These are phyloP conservation scores for Vespertilio murinus DNA, from an alignment of 2,797 vertebrate species.

Conservation along the genomic window DNA sequence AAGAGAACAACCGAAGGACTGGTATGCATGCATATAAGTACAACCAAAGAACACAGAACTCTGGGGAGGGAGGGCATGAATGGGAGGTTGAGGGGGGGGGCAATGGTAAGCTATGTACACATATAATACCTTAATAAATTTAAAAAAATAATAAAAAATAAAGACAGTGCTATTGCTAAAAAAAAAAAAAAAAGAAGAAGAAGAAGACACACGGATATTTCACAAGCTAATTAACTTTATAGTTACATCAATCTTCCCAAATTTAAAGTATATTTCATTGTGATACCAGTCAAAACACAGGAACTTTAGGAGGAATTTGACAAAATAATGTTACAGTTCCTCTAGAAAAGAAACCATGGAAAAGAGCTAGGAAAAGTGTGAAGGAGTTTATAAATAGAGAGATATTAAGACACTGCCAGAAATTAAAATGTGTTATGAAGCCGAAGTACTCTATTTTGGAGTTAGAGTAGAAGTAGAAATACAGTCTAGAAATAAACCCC, in stretches of 20 bases:
- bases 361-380: not conserved
- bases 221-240: not conserved
- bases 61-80: too few relatives aligned
- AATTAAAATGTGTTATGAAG: slow-evolving; percentile 22
- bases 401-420: not conserved
- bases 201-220: slow-evolving; percentile 10
- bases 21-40: too few relatives aligned
- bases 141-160: too few relatives aligned
- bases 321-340: not conserved
- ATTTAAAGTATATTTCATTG: not conserved
- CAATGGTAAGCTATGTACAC: too few relatives aligned
- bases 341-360: not conserved
- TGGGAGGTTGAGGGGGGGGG: too few relatives aligned
- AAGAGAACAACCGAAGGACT: too few relatives aligned
- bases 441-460: not conserved
- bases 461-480: slow-evolving; percentile 25
- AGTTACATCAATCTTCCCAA: not conserved
- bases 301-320: not conserved
- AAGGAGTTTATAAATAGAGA: not conserved
- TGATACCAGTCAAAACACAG: not conserved
- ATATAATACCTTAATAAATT: too few relatives aligned
- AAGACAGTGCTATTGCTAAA: too few relatives aligned
- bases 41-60: too few relatives aligned
- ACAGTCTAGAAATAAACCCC: not conserved
- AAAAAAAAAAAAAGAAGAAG: too few relatives aligned